These are phyloP conservation scores for Torymus auratus DNA, from an alignment of 2,888 invertebrate genomes.

Conservation along the genomic window DNA sequence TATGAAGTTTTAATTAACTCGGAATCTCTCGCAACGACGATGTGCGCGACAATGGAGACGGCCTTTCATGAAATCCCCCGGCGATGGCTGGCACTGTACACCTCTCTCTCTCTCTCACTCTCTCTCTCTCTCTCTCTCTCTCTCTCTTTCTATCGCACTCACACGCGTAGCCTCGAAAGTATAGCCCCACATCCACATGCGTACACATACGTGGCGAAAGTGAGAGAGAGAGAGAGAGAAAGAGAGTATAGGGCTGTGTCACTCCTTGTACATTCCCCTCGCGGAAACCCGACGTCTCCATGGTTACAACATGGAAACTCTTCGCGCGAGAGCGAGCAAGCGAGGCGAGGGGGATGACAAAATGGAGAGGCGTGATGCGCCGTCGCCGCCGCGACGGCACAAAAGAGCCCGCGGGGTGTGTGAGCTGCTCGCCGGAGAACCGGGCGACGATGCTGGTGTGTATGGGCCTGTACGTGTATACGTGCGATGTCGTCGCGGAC, in stretches of 20 bases:
- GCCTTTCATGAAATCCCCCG: conserved; percentile 24
- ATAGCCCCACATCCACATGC: neutral
- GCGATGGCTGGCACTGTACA: conserved; percentile 9
- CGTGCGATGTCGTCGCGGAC: conserved; percentile 32
- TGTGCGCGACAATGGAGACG: conserved; percentile 24
- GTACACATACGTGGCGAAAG: neutral
- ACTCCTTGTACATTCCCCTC: conserved; percentile 70
- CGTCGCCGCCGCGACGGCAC: conserved; percentile 54
- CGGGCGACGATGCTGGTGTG: no score
- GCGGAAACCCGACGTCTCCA: conserved; percentile 74
- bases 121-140: no score
- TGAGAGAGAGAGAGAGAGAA: conserved; percentile 28
- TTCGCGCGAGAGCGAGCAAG: conserved; percentile 15
- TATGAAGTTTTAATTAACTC: conserved; percentile 58
- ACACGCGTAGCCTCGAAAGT: neutral
- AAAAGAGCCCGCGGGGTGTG: conserved; percentile 28
- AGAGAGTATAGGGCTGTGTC: conserved; percentile 55
- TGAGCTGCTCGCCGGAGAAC: conserved; percentile 6
- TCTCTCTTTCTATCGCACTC: no score
- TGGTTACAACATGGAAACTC: conserved; percentile 76
- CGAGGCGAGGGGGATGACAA: conserved; percentile 71
- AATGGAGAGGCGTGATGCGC: conserved; percentile 74
- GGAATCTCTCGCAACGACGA: conserved; percentile 27
- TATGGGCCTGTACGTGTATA: neutral
- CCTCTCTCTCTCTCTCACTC: no score